Percentiles rank a stretch among this genome's conserved stretches.
Conservation (phyloP, 2,797 vertebrate genomes). For the Malurus leucopterus region DNA sequence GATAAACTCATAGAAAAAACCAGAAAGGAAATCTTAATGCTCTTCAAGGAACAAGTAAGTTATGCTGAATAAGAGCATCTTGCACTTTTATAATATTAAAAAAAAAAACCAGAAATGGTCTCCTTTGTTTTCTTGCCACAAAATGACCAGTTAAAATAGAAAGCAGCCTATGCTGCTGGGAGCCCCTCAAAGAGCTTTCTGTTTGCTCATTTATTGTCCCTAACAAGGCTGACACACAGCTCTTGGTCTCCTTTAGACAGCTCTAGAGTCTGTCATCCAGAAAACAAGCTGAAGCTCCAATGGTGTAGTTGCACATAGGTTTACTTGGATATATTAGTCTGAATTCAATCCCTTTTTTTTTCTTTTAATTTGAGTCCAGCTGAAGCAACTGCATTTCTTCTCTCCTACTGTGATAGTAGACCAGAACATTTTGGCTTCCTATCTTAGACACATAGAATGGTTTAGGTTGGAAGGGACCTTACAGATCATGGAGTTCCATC, state of each 20-base stretch:
- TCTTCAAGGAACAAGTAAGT: not conserved
- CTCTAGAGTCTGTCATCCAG: not conserved
- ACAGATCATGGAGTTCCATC: not conserved
- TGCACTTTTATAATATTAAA: not conserved
- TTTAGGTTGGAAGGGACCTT: not conserved
- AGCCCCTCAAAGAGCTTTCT: not conserved
- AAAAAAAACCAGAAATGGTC: not conserved
- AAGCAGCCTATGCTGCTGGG: not conserved
- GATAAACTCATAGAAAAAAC: not conserved
- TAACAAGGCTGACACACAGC: not conserved
- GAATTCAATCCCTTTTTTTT: not conserved
- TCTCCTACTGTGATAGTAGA: not conserved
- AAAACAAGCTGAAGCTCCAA: not conserved
- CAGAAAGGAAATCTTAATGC: not conserved
- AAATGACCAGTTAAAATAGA: not conserved
- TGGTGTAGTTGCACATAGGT: not conserved
- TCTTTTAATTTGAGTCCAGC: not conserved
- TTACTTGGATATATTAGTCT: not conserved
- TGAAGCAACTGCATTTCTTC: not conserved
- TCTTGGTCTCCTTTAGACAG: not conserved
- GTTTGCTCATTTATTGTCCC: not conserved
- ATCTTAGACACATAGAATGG: fast-evolving
- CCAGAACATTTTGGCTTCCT: not conserved
- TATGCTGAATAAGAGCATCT: not conserved
- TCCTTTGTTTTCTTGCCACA: not conserved